These are phyloP conservation scores for Trichomycterus rosablanca DNA, from an alignment of 2,113 vertebrate genomes.

Conservation along the genomic window DNA sequence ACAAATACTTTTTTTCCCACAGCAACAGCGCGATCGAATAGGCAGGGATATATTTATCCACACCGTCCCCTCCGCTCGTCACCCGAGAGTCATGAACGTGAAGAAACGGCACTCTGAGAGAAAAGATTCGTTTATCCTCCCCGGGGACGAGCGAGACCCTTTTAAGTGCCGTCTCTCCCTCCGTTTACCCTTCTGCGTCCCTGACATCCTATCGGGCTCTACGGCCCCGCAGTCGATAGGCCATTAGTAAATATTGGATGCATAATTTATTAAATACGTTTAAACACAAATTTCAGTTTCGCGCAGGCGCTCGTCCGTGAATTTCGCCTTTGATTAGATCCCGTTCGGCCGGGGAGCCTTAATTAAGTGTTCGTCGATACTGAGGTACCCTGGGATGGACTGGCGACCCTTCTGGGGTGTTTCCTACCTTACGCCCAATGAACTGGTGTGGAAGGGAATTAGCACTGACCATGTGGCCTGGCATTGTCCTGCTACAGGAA, in stretches of 20 bases:
- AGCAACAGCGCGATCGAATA: too few relatives aligned
- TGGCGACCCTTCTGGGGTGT: too few relatives aligned
- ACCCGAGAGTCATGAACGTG: too few relatives aligned
- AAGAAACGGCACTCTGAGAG: slow-evolving; percentile 28
- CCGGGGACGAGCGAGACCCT: slow-evolving; percentile 38
- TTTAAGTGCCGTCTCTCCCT: slow-evolving; percentile 46
- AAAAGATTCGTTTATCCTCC: slow-evolving; percentile 33
- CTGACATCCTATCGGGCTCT: slow-evolving; percentile 78
- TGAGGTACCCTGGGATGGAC: too few relatives aligned
- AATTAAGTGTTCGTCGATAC: slow-evolving; percentile 74
- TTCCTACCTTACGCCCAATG: too few relatives aligned
- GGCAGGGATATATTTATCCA: slow-evolving; percentile 12
- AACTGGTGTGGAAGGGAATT: too few relatives aligned
- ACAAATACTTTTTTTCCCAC: too few relatives aligned
- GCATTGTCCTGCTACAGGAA: too few relatives aligned
- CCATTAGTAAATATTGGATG: slow-evolving; percentile 89
- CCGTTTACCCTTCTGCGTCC: slow-evolving; percentile 41
- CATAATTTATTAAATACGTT: slow-evolving; percentile 91
- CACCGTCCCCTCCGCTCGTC: not conserved
- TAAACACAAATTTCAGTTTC: slow-evolving; percentile 85
- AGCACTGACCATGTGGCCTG: too few relatives aligned
- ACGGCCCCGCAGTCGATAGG: slow-evolving; percentile 80
- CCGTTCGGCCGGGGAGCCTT: slow-evolving; percentile 72
- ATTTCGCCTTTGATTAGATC: slow-evolving; percentile 83
- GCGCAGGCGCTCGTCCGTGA: slow-evolving; percentile 70